phyloP scores from a whole-genome alignment of 2,113 vertebrate genomes.

The Xenopus laevis region DNA sequence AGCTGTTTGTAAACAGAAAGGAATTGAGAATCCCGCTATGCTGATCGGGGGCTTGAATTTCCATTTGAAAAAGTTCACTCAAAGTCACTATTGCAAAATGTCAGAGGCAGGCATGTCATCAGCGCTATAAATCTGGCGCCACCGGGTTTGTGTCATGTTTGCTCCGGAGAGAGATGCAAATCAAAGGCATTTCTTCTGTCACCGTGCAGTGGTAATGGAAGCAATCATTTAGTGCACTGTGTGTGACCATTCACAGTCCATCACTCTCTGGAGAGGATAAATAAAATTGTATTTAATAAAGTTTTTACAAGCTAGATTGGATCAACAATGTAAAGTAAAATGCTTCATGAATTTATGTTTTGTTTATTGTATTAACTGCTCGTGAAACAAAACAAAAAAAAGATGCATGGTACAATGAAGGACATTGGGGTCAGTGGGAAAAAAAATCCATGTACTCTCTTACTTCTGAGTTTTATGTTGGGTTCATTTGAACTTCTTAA shows the following conservation, averaged over 20 bases:
- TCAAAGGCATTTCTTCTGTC: conserved; percentile 58
- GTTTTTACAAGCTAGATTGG: conserved; percentile 1
- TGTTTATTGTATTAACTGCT: neutral
- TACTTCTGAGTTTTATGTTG: too few species aligned
- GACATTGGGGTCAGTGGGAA: too few species aligned
- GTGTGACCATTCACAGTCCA: conserved; percentile 2
- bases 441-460: too few species aligned
- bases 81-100: conserved; percentile 69
- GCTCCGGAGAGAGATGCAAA: conserved; percentile 62
- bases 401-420: too few species aligned
- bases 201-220: conserved; percentile 24
- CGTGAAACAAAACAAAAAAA: too few species aligned
- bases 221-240: conserved; percentile 6
- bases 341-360: conserved; percentile 1
- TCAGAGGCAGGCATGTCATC: conserved; percentile 40
- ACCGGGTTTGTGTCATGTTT: conserved; percentile 62
- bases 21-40: conserved; percentile 33
- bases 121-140: conserved; percentile 61
- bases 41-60: conserved; percentile 19
- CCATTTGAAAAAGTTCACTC: conserved; percentile 65
- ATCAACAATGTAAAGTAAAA: neutral
- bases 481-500: too few species aligned
- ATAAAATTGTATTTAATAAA: conserved; percentile 9
- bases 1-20: conserved; percentile 55
- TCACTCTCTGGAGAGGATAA: neutral